phyloP scores from a whole-genome alignment of 2,797 vertebrate genomes.

The Craterocephalus amniculus region DNA sequence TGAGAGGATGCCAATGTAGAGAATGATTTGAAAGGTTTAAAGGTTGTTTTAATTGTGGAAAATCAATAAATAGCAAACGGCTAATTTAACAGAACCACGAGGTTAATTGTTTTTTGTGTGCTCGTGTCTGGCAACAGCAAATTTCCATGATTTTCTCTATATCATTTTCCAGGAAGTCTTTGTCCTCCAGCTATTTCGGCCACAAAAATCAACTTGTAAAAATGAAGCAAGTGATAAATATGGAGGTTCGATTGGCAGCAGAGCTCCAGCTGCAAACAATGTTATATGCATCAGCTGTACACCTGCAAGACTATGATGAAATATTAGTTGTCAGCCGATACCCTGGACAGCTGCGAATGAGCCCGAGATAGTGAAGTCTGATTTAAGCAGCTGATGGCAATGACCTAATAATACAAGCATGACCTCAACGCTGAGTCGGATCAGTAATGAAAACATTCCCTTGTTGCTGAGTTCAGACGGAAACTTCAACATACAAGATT shows the following conservation, averaged over 20 bases:
- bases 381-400: conserved; percentile 11
- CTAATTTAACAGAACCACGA: not conserved
- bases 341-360: not conserved
- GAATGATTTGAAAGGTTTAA: not conserved
- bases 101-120: not conserved
- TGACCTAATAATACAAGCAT: not conserved
- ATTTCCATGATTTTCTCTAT: not conserved
- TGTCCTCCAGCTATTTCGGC: not conserved
- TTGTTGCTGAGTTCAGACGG: not conserved
- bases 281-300: not conserved
- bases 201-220: not conserved
- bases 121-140: not conserved
- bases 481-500: not conserved
- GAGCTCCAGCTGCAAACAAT: not conserved
- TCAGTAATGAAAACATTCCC: not conserved
- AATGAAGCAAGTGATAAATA: not conserved
- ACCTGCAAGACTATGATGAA: not conserved
- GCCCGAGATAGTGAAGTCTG: not conserved
- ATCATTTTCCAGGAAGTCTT: not conserved
- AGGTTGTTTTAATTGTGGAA: not conserved
- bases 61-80: not conserved
- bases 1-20: not conserved
- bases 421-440: not conserved
- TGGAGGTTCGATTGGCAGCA: not conserved
- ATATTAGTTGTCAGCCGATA: not conserved